Evolutionary conservation across 2,888 invertebrate species (phyloP).

Genomic region (Agrochola litura): DNA sequence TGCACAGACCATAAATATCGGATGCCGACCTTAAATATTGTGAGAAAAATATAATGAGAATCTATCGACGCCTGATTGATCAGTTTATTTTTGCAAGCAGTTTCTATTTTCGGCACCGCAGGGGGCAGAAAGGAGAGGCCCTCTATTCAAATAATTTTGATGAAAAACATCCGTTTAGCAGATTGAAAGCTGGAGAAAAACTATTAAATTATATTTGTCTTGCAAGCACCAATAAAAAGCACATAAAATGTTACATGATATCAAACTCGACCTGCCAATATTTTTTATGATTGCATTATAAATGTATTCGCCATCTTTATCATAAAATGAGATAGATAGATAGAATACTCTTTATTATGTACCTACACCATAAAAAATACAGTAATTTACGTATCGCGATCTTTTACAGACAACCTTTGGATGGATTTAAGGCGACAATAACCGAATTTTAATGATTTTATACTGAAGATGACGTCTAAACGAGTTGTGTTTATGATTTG

Average conservation of each 20-base stretch:
- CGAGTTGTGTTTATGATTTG: too few relatives aligned
- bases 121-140: background rate
- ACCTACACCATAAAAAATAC: too few relatives aligned
- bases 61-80: conserved; percentile 60
- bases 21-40: conserved; percentile 59
- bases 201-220: conserved; percentile 18
- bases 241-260: conserved; percentile 26
- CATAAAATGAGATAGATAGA: background rate
- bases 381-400: too few relatives aligned
- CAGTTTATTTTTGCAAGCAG: conserved; percentile 55
- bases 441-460: too few relatives aligned
- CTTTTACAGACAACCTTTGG: too few relatives aligned
- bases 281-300: conserved; percentile 13
- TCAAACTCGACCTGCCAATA: background rate
- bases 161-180: background rate
- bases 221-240: conserved; percentile 14
- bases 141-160: background rate
- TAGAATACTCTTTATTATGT: too few relatives aligned
- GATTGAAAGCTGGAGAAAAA: background rate
- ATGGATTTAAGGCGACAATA: too few relatives aligned
- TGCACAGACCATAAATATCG: conserved; percentile 78
- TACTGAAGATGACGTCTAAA: too few relatives aligned
- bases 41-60: conserved; percentile 45
- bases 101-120: background rate
- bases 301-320: background rate